A percentile compares a stretch with the other conserved stretches of the same genome.
Evolutionary conservation across 2,888 invertebrate genomes (phyloP).

Genomic region (Plagodis pulveraria): DNA sequence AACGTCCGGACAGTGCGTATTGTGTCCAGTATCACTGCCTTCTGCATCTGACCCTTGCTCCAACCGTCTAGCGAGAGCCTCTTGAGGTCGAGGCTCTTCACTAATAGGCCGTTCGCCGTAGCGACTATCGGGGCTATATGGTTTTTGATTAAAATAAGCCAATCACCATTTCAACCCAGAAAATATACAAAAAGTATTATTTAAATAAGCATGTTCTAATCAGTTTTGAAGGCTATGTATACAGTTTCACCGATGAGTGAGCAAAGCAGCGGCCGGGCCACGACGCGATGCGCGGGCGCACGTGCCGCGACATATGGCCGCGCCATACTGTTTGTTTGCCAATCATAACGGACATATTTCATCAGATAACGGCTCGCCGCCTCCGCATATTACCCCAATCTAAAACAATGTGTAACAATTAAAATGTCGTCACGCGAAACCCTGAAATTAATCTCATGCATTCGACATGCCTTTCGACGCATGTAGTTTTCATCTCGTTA

Average conservation of each 20-base stretch:
- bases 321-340: constrained; percentile 85
- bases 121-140: too few relatives aligned
- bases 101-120: too few relatives aligned
- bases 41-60: too few relatives aligned
- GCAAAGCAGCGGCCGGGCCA: constrained; percentile 51
- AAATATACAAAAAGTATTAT: too few relatives aligned
- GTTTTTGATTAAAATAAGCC: too few relatives aligned
- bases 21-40: too few relatives aligned
- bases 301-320: constrained; percentile 84
- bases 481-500: constrained; percentile 39
- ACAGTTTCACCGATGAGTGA: constrained; percentile 80
- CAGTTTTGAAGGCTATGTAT: constrained; percentile 41
- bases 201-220: neutral
- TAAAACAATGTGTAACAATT: constrained; percentile 81
- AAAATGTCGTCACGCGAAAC: constrained; percentile 63
- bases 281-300: constrained; percentile 79
- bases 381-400: constrained; percentile 75
- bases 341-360: constrained; percentile 85
- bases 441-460: constrained; percentile 50
- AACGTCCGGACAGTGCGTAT: too few relatives aligned
- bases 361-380: constrained; percentile 81
- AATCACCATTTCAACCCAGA: too few relatives aligned
- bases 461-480: constrained; percentile 65
- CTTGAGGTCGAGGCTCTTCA: too few relatives aligned
- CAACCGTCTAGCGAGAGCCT: too few relatives aligned